Evolutionary conservation across 2,113 vertebrate species (phyloP), one percentile per base, ranked within the genome.

Genomic region (Zosterops lateralis): DNA sequence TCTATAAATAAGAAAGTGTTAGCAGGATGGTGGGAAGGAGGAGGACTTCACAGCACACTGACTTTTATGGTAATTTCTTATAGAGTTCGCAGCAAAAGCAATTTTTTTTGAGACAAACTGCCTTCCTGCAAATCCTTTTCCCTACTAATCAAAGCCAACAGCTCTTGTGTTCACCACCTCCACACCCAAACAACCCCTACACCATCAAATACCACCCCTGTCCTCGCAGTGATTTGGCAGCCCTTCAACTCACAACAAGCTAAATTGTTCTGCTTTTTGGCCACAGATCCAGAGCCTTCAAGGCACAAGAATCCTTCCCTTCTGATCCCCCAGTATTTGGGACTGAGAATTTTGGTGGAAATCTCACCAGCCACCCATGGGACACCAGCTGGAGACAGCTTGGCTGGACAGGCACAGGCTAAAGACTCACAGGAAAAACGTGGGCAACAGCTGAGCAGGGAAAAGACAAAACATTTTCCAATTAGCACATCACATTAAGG

Each of bases 1-100:
- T 93, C 94, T 94, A 85, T 83, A 93, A 93, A 93, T 92, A 91
- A 93, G 47, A 54, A 67, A 93, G 92, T 11, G 14, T 83, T 83
- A 94, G 91, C 61, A 94, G 94, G 73, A 56, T 84, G 87, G 87
- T 89, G 89, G 89, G 84, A 95, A 92, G 84, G 3, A 83, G 79
- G n/a, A 93, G 22, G 28, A 64, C 65, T 62, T 60, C 81, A 81
- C 65, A 91, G 40, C 51, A 87, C 73, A 64, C 56, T 87, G 86
- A 96, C 68, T 91, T 92, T 64, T 81, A 92, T 56, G 48, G 95
- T n/a, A n/a, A 92, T 67, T 91, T 72, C 47, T 85, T 60, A 51
- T 24, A 51, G 17, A 9, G 60, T 34, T 84, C 51, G 77, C 68
- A 71, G 56, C 65, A 87, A 87, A 91, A 89, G 61, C 47, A 10